Evolutionary conservation across 1,140 invertebrate species (phyloP).

Genomic region (Anthonomus grandis): DNA sequence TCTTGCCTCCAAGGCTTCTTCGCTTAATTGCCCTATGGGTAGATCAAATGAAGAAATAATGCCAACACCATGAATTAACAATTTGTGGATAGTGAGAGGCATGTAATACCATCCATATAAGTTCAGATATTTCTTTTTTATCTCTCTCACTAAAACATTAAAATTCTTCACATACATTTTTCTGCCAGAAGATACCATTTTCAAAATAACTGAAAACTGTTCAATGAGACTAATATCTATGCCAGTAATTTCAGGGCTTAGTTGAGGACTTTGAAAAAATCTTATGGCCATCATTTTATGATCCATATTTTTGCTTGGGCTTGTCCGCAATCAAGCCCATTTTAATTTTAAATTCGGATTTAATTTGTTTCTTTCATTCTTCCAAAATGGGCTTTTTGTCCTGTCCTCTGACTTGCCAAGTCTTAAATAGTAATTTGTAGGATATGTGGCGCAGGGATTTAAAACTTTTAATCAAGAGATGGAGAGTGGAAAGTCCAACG

Average conservation of each 20-base stretch:
- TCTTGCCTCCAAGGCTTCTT: slow-evolving; percentile 35
- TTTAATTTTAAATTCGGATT: background rate
- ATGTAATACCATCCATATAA: slow-evolving; percentile 41
- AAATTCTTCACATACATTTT: slow-evolving; percentile 26
- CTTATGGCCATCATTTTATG: slow-evolving; percentile 12
- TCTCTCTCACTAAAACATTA: slow-evolving; percentile 31
- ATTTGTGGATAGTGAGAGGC: slow-evolving; percentile 39
- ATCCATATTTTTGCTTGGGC: slow-evolving; percentile 16
- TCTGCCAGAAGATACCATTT: slow-evolving; percentile 15
- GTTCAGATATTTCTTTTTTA: slow-evolving; percentile 28
- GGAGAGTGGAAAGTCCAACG: slow-evolving; percentile 17
- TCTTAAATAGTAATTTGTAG: slow-evolving; percentile 9
- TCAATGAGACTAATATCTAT: too few relatives aligned
- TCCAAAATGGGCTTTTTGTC: slow-evolving; percentile 3
- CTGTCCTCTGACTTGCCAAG: slow-evolving; percentile 2
- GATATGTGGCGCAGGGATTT: slow-evolving; percentile 20
- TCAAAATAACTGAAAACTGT: too few relatives aligned
- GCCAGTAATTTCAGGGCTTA: too few relatives aligned
- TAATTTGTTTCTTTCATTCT: slow-evolving; percentile 13
- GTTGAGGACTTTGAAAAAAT: slow-evolving; percentile 15
- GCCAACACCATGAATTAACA: slow-evolving; percentile 39
- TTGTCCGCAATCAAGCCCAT: background rate
- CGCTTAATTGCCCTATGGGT: slow-evolving; percentile 33
- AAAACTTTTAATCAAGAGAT: slow-evolving; percentile 21
- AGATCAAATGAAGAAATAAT: slow-evolving; percentile 30